Evolutionary conservation across 2,797 vertebrate species (phyloP), one percentile per base, ranked within the genome.

Genomic region (Cyprinodon diabolis): DNA sequence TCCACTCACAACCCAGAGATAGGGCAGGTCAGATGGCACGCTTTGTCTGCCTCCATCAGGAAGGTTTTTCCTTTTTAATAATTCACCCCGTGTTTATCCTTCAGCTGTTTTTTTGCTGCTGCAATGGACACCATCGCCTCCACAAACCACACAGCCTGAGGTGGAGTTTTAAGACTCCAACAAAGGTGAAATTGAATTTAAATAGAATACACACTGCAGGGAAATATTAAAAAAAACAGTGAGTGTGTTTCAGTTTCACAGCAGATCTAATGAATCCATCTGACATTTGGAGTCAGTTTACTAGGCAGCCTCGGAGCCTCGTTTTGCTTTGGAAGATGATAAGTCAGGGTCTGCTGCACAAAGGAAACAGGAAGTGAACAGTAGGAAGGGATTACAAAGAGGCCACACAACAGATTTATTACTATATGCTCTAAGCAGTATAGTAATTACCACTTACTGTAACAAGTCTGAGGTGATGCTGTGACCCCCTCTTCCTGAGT

Each of bases 251-350:
- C 58, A 76, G 83, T 89, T 92, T 89, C 88, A 81, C 23, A 70
- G 76, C 63, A 86, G 90, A 93, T 92, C 83, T 79, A 87, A 89
- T 90, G 79, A 88, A 81, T 45, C 55, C 13, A 62, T 58, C 69
- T 83, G 81, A 78, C 71, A 68, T 83, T 68, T 80, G 75, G 82
- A 83, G 77, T 91, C 87, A 69, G 70, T 51, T 90, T 88, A 71
- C 91, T 72, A 79, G 62, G 79, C 49, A 69, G 76, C 51, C 68
- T 51, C 79, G 79, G 70, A 84, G 73, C 71, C 80, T 82, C 67
- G 57, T 86, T 83, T 82, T 83, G 77, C 66, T 66, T 74, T 72
- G 87, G 81, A 90, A 85, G 76, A 73, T 23, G 84, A 87, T 89
- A 78, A 88, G 83, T 88, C 79, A 71, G 69, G 75, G 84, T 71